Evolutionary conservation across 2,113 vertebrate species (phyloP), one percentile per base, ranked within the genome.

Genomic region (Deroptyus accipitrinus): DNA sequence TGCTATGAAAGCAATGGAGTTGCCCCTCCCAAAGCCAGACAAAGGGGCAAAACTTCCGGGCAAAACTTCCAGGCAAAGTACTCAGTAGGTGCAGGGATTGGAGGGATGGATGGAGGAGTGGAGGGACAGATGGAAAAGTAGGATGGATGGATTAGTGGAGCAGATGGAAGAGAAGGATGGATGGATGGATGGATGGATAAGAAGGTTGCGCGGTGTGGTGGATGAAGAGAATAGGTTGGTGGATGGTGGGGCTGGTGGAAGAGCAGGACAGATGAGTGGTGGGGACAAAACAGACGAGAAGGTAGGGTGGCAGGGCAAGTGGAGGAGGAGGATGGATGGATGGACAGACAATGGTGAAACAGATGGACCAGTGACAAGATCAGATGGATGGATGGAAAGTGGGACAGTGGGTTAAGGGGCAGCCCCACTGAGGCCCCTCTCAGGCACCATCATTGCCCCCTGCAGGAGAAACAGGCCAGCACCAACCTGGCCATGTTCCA

Each of bases 381-480:
- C 55, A 57, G 15, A 11, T 13, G 54, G 11, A 28, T 57, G 10
- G 25, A n/a, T 31, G 42, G 49, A 27, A 14, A 41, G 13, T 8
- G 41, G 20, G 19, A 31, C 27, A 59, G 51, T 28, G 51, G 31
- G 33, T 13, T 33, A 49, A 19, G 33, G 42, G 51, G 51, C 33
- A 67, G 19, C 51, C 28, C 16, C 11, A 33, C 33, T 11, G 20
- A 3, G 46, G 52, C 35, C 13, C 17, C 11, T 80, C 22, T 59
- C 22, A 59, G n/a, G n/a, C 8, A 7, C 33, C 57, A n/a, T 22
- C 33, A n/a, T 59, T 6, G 11, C 4, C 1, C 24, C 30, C 24
- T 59, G n/a, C 61, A 86, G 82, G 68, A 91, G 46, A 69, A 91
- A 61, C 89, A 91, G n/a, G 82, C 89, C 30, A 91, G 86, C 68